phyloP scores from a whole-genome alignment of 2,888 invertebrate species.

The Catocala nupta region DNA sequence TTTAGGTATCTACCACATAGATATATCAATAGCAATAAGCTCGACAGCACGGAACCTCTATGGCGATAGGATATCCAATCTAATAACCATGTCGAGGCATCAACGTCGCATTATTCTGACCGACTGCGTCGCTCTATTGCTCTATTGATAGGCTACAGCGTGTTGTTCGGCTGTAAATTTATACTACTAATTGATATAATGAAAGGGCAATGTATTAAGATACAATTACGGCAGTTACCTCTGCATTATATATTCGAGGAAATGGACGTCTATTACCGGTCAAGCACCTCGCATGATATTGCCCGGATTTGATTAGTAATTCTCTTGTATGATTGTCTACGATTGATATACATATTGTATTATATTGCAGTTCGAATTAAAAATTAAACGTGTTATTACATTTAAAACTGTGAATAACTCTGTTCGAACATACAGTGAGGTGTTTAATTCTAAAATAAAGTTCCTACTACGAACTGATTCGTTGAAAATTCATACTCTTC shows the following conservation, averaged over 20 bases:
- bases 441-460: background rate
- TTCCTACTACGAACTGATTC: background rate
- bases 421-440: too few relatives aligned
- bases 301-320: background rate
- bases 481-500: slow-evolving; percentile 13
- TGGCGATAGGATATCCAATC: slow-evolving; percentile 52
- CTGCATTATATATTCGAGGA: slow-evolving; percentile 33
- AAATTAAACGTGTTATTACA: too few relatives aligned
- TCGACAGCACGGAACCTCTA: slow-evolving; percentile 54
- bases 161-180: slow-evolving; percentile 14
- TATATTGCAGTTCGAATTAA: too few relatives aligned
- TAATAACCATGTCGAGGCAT: slow-evolving; percentile 65
- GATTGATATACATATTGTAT: too few relatives aligned
- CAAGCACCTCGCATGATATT: background rate
- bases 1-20: background rate
- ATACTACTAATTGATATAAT: slow-evolving; percentile 33
- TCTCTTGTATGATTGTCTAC: too few relatives aligned
- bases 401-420: too few relatives aligned
- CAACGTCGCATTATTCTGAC: slow-evolving; percentile 73
- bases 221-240: slow-evolving; percentile 35
- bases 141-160: slow-evolving; percentile 45
- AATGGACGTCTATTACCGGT: slow-evolving; percentile 19
- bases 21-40: slow-evolving; percentile 19
- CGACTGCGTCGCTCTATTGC: slow-evolving; percentile 73
- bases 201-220: slow-evolving; percentile 51